A percentile compares a stretch with the other conserved stretches of the same genome.
These are phyloP conservation scores for Amniataba percoides DNA, from an alignment of 2,797 vertebrate genomes.

Conservation along the genomic window DNA sequence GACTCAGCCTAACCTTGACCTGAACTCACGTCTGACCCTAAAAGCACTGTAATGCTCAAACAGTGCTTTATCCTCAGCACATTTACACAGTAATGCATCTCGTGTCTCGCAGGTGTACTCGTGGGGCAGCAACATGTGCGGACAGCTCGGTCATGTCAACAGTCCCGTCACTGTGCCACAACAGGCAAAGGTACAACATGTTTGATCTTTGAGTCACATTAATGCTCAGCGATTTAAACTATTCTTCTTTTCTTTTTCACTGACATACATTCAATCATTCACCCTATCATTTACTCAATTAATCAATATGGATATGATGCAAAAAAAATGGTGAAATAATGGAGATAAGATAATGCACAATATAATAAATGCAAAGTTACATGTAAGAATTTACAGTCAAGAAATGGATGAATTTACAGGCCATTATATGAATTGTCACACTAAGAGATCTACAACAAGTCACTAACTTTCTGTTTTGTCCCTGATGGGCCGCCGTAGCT, in stretches of 20 bases:
- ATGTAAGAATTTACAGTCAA: not conserved
- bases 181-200: slow-evolving; percentile 86
- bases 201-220: slow-evolving; percentile 2
- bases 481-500: slow-evolving; percentile 78
- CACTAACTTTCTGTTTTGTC: slow-evolving; percentile 20
- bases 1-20: not conserved
- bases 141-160: slow-evolving; percentile 93
- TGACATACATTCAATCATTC: not conserved
- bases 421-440: not conserved
- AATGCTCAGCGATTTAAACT: not conserved
- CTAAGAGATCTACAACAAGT: not conserved
- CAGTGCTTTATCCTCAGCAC: not conserved
- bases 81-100: not conserved
- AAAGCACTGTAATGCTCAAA: not conserved
- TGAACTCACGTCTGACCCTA: not conserved
- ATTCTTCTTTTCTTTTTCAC: not conserved
- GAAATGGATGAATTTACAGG: not conserved
- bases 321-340: not conserved
- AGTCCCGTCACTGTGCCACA: slow-evolving; percentile 92
- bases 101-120: slow-evolving; percentile 90
- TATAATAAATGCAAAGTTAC: not conserved
- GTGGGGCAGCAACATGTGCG: slow-evolving; percentile 94
- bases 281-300: not conserved
- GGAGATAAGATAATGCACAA: not conserved
- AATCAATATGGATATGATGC: not conserved